Conservation (phyloP, 2,113 vertebrate genomes). For the Malurus melanocephalus region DNA sequence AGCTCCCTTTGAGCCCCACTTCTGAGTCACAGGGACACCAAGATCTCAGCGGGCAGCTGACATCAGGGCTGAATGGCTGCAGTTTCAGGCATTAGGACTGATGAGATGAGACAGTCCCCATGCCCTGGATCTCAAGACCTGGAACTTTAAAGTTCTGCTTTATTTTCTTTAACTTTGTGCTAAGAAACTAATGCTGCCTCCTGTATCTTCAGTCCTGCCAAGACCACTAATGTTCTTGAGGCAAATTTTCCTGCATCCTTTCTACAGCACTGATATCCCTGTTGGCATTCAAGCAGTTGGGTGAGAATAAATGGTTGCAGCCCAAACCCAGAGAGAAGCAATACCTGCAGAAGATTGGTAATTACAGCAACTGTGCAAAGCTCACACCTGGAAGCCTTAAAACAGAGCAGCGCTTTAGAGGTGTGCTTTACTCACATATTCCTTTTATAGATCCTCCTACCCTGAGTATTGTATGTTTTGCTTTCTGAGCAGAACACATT, state of each 20-base stretch:
- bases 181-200: background rate
- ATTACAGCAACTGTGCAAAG: background rate
- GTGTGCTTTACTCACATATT: background rate
- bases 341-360: background rate
- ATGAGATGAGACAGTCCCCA: background rate
- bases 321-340: background rate
- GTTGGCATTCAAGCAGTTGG: background rate
- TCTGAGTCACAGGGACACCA: fast-evolving
- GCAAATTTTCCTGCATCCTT: background rate
- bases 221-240: background rate
- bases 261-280: background rate
- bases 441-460: background rate
- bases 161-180: background rate
- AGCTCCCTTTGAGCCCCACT: background rate
- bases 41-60: background rate
- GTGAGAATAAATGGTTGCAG: background rate
- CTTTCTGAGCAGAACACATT: background rate
- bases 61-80: background rate
- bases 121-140: fast-evolving
- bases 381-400: background rate
- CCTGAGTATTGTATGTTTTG: background rate
- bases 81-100: background rate
- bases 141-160: background rate
- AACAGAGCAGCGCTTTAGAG: background rate
- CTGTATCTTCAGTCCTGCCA: background rate